Conservation (phyloP, 1,140 invertebrate genomes). For the Caenorhabditis inopinata region DNA sequence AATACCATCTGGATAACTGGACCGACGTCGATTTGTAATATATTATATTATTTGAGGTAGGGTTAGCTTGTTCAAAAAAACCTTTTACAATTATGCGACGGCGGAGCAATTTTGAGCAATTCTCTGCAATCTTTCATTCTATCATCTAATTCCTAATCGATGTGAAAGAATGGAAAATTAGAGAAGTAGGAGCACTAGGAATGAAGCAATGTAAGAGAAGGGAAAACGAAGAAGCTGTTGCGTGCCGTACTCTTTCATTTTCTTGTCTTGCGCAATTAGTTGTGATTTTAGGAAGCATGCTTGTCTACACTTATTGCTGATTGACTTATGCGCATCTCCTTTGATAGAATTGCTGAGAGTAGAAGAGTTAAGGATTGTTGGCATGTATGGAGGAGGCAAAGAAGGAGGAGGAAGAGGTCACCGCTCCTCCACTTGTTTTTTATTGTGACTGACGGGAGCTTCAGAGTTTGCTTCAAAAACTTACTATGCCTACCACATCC, state of each 20-base stretch:
- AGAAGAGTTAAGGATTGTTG: background rate
- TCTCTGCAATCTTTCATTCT: background rate
- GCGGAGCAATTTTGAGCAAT: background rate
- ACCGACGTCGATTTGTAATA: too few species aligned
- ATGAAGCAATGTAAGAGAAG: background rate
- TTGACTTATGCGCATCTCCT: conserved; percentile 33
- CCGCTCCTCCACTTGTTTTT: background rate
- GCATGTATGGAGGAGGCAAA: background rate
- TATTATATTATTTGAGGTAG: too few species aligned
- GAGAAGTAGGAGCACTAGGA: background rate
- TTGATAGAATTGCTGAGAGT: conserved; percentile 28
- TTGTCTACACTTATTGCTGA: conserved; percentile 14
- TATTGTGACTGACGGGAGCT: conserved; percentile 12
- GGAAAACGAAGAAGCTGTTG: background rate
- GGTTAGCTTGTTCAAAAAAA: too few species aligned
- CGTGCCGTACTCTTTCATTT: conserved; percentile 13
- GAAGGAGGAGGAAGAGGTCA: too few species aligned
- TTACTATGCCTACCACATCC: conserved; percentile 2
- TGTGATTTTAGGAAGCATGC: conserved; percentile 4
- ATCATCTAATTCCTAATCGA: conserved; percentile 3
- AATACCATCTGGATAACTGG: too few species aligned
- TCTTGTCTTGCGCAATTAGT: conserved; percentile 32
- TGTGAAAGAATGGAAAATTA: background rate
- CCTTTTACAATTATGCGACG: too few species aligned
- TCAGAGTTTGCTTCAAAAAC: background rate